Base-by-base conservation (phyloP, 1,140 invertebrate species). In the Aphelenchoides besseyi region DNA sequence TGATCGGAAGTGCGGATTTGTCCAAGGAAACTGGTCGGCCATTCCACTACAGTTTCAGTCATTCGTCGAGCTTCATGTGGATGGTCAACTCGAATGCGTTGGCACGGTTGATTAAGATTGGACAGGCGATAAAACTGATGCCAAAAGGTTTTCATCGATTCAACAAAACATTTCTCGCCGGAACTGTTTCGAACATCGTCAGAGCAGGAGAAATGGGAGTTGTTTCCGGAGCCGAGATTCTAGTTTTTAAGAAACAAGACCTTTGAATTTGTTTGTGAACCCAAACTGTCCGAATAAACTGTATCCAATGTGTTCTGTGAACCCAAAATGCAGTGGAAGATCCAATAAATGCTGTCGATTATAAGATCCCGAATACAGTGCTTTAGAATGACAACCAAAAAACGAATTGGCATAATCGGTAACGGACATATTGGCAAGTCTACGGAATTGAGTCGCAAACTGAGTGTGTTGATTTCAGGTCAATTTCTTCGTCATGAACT, bases 321-420 rank as follows among this genome's bases (percentile, higher is more conserved):
- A n/a, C n/a, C n/a, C n/a, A n/a, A n/a, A n/a, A n/a, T n/a, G n/a
- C n/a, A 33, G 5, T 75, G 12, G 80, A 77, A 72, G 79, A 9
- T 69, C 16, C 57, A 61, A 12, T 66, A 29, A 69, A 9, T 63
- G 23, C 30, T 69, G 9, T 3, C 16, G 64, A 67, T 48, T 23
- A 48, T 23, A 23, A 48, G 23, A 48, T 48, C 12, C 12, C 41
- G 41, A 52, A 5, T 8, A 37, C n/a, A n/a, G 57, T n/a, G n/a
- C n/a, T n/a, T 64, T 3, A n/a, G 29, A 53, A 16, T n/a, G 63
- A 66, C 30, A 53, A 3, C 36, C 32, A 12, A 18, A 33, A 66
- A 66, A 53, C 63, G 85, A 54, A 79, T 88, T 72, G 88, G 87
- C 23, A 86, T 88, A 64, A 82, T 88, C 62, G 88, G 88, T 36